Conservation (phyloP, 2,113 vertebrate genomes). For the Uropsilus gracilis region DNA sequence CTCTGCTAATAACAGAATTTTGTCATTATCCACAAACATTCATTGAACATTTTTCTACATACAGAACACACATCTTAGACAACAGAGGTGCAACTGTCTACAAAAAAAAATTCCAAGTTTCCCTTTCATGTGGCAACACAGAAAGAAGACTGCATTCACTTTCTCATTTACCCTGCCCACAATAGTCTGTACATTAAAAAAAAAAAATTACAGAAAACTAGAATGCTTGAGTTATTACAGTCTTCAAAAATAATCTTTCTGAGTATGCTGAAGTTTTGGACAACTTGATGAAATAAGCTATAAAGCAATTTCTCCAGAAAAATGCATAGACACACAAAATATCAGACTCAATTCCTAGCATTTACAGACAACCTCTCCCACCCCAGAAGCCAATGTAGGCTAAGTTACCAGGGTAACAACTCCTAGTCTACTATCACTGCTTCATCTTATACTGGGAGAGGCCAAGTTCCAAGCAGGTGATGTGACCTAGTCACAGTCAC, state of each 20-base stretch:
- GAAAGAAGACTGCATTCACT: not conserved
- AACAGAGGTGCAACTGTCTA: not conserved
- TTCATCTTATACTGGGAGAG: not conserved
- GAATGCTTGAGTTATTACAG: not conserved
- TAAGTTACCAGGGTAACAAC: not conserved
- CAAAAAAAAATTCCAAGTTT: conserved; percentile 21
- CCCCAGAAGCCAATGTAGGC: not conserved
- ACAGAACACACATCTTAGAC: not conserved
- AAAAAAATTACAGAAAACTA: not conserved
- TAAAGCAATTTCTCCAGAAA: not conserved
- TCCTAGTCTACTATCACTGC: not conserved
- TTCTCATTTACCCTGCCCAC: not conserved
- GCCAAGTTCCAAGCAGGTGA: not conserved
- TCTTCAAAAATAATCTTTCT: conserved; percentile 35
- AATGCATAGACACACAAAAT: not conserved
- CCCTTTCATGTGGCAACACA: not conserved
- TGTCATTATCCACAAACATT: conserved; percentile 4
- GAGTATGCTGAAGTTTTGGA: not conserved
- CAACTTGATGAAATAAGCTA: not conserved
- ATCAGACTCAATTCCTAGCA: not conserved
- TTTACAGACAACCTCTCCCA: not conserved
- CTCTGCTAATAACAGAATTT: conserved; percentile 29
- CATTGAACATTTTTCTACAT: not conserved
- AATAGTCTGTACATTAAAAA: not conserved
- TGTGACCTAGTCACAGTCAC: conserved; percentile 29